Evolutionary conservation across 2,113 vertebrate species (phyloP), one percentile per base, ranked within the genome.

Genomic region (Connochaetes taurinus): DNA sequence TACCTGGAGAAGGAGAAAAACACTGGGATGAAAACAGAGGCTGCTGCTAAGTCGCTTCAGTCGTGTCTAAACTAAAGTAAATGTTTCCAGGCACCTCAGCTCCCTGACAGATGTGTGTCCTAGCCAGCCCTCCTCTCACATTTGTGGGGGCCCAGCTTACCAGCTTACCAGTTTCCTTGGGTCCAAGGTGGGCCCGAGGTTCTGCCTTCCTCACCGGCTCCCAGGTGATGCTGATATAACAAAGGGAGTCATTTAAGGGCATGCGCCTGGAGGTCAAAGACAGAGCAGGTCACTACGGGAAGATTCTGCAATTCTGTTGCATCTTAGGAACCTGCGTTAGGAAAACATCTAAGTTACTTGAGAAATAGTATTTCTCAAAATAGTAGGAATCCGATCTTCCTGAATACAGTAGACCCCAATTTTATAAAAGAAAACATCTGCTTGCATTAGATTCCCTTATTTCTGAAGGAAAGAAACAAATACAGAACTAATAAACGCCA

Each of bases 301-400:
- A 31, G 57, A 36, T 53, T 40, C 36, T 36, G 13, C 17, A 25
- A 3, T 62, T 60, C 14, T 40, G 40, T 50, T 5, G 14, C 12
- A 5, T 45, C 36, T 4, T 0, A 40, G 86, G 31, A 55, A 45
- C 6, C n/a, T 10, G 27, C 10, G 4, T 27, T 0, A 5, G 11
- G 16, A 4, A 12, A 12, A 23, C 7, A n/a, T n/a, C 21, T 16
- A 53, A 45, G 53, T 45, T 25, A 53, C 71, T 7, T 36, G 11
- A 40, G n/a, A 40, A 60, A 33, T 23, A 25, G 23, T 45, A 8
- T 15, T 74, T 83, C 74, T 60, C 64, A 64, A 64, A 62, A 78
- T 11, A 31, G 45, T 13, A 60, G 57, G 83, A 89, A 53, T 76
- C 45, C 2, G 16, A 6, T 31, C 85, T 60, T 93, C 60, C 78